A percentile compares a stretch with the other conserved stretches of the same genome.
These are phyloP conservation scores for Eretmochelys imbricata DNA, from an alignment of 2,113 vertebrate genomes.

Conservation along the genomic window DNA sequence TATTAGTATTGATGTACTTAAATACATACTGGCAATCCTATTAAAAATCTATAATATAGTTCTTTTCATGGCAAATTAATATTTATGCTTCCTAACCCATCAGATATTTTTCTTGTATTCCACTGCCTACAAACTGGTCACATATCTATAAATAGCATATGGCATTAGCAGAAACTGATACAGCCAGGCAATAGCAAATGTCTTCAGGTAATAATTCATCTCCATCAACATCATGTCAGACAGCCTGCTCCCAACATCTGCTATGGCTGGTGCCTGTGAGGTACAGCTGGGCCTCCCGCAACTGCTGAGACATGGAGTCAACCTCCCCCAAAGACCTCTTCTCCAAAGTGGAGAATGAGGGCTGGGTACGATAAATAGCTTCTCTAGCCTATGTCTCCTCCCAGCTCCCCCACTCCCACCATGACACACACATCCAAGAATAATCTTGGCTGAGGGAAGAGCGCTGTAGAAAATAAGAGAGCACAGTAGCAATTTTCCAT, in stretches of 20 bases:
- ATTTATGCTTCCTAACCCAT: not conserved
- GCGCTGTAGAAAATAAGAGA: not conserved
- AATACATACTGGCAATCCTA: not conserved
- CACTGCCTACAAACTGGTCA: rapidly evolving
- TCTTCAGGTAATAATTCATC: conserved; percentile 24
- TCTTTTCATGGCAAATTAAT: not conserved
- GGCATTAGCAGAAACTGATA: not conserved
- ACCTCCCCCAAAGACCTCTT: not conserved
- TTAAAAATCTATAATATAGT: not conserved
- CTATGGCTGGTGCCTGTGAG: conserved; percentile 30
- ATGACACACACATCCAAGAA: not conserved
- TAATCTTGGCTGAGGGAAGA: not conserved
- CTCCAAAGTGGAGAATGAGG: not conserved
- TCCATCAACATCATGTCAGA: not conserved
- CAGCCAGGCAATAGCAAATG: not conserved
- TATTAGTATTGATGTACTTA: not conserved
- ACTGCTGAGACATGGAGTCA: not conserved
- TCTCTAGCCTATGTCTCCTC: not conserved
- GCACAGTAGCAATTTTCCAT: not conserved
- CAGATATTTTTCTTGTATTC: not conserved
- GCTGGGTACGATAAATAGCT: not conserved
- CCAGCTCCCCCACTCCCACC: not conserved
- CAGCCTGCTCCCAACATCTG: not conserved
- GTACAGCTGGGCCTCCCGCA: not conserved
- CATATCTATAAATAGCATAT: not conserved